A percentile compares a stretch with the other conserved stretches of the same genome.
Evolutionary conservation across 2,888 invertebrate species (phyloP).

Genomic region (Tipula lateralis): DNA sequence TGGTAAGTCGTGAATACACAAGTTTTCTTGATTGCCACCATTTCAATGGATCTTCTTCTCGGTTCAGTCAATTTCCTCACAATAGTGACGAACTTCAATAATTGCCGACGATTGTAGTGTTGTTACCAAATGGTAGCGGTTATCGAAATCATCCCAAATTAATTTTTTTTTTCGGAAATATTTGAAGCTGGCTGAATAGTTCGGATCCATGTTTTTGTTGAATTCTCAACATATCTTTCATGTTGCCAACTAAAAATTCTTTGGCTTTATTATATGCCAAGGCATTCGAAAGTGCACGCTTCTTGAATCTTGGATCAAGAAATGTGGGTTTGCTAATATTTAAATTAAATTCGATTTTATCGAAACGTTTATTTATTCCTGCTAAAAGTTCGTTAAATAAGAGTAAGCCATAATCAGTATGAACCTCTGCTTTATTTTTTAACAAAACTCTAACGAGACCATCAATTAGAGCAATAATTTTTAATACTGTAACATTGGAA

Average conservation of each 20-base stretch:
- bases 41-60: too few species aligned
- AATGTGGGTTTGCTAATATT: neutral
- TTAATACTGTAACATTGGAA: neutral
- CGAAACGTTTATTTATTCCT: neutral
- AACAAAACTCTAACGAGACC: neutral
- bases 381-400: neutral
- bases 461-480: neutral
- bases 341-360: neutral
- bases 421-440: neutral
- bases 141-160: neutral
- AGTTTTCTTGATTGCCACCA: slow-evolving; percentile 30
- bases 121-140: neutral
- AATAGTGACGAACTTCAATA: neutral
- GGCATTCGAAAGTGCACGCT: too few species aligned
- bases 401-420: neutral
- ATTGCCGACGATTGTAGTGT: neutral
- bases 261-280: neutral
- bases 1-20: neutral
- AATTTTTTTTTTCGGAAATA: too few species aligned
- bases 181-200: too few species aligned
- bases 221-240: neutral
- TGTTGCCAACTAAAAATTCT: neutral
- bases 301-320: neutral
- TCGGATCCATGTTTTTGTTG: neutral
- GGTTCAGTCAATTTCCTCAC: neutral